Conservation (phyloP, 2,113 vertebrate genomes). For the Colossoma macropomum region DNA sequence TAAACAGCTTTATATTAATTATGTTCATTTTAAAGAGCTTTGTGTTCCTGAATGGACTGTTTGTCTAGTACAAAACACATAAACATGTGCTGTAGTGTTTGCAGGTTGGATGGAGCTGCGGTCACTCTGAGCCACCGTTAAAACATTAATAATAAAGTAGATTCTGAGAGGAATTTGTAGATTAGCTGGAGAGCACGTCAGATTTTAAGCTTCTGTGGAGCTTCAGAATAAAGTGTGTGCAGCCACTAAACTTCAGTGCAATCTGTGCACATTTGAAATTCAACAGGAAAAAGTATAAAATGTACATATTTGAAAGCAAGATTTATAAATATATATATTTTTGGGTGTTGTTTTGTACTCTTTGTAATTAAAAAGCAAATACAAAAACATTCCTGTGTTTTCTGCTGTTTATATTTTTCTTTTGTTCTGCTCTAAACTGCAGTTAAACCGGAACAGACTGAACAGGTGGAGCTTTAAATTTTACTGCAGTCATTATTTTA, state of each 20-base stretch:
- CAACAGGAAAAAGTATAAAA: slow-evolving; percentile 34
- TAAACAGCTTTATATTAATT: no score
- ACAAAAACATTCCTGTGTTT: slow-evolving; percentile 29
- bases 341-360: slow-evolving; percentile 65
- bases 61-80: no score
- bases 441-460: no score
- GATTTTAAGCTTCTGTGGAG: slow-evolving; percentile 70
- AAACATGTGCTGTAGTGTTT: no score
- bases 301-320: slow-evolving; percentile 69
- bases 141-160: slow-evolving; percentile 59
- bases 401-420: not conserved
- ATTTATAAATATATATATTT: slow-evolving; percentile 64
- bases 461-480: not conserved
- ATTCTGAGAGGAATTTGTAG: slow-evolving; percentile 67
- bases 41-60: no score
- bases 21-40: no score
- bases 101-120: no score
- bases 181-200: slow-evolving; percentile 50
- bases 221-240: slow-evolving; percentile 59
- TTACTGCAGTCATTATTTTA: not conserved
- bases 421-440: not conserved
- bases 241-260: slow-evolving; percentile 58
- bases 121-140: slow-evolving; percentile 59
- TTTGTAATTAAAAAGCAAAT: slow-evolving; percentile 70
- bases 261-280: slow-evolving; percentile 42